Base-by-base conservation (phyloP, 2,888 invertebrate species). In the Meteorus cinctellus region DNA sequence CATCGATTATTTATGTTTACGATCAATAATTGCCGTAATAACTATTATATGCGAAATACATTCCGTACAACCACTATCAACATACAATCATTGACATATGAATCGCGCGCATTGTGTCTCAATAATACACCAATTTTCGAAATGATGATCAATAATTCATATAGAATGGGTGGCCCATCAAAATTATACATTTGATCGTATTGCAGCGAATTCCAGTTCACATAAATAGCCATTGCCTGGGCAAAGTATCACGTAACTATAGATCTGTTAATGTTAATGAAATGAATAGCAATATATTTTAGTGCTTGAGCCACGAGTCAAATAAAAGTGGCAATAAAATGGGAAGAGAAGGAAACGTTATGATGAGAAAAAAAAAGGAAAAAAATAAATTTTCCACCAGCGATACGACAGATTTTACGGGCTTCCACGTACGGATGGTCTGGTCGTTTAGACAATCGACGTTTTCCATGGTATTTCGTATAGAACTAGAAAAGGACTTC, bases 391-490 rank as follows among this genome's bases (percentile, higher is more conserved):
- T 65, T 65, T 41, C 34, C 8, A 12, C 41, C 36, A 65, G 36
- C 36, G 65, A 65, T 65, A 65, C 65, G 65, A 65, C 65, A 24
- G 36, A 41, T 34, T 65, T 65, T 65, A 34, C 16, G 19, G 19
- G 65, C n/a, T 65, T 31, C 55, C 19, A 36, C 41, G 65, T 65
- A 36, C 65, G 24, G 12, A 29, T 31, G 14, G 29, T 62, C 62
- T n/a, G 36, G 65, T 65, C 65, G 65, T 65, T 65, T 36, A 41
- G 62, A 29, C 31, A 29, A 62, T 27, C 31, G 29, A 62, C 62
- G 19, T 45, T 69, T 41, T 29, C 27, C 59, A 62, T 41, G 70
- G 70, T 69, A 70, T 74, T 60, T 59, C 59, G 55, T 55, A 55
- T 55, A 29, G 24, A 65, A 24, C 65, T 65, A 16, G 19, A 65